Evolutionary conservation across 2,113 vertebrate species (phyloP), one percentile per base, ranked within the genome.

Genomic region (Oreamnos americanus): DNA sequence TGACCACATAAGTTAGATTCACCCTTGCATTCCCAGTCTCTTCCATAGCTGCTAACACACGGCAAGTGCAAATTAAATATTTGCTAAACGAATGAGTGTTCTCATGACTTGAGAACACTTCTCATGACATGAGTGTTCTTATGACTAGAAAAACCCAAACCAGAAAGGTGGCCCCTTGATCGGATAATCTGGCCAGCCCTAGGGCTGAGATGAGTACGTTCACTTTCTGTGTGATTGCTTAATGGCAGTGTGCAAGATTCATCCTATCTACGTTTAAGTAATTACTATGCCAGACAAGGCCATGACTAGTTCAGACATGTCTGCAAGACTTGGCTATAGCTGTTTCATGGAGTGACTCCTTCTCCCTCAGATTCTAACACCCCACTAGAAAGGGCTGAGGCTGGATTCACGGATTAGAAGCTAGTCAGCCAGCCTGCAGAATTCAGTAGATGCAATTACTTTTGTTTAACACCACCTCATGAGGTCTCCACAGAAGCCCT

Each of bases 81-180:
- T 55, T 89, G 30, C n/a, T 91, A 53, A 96, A 85, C 95, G 79
- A 95, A 91, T 87, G 76, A 85, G 28, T 62, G 16, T 17, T 89
- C 45, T 96, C 88, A 79, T n/a, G n/a, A n/a, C n/a, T n/a, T n/a
- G n/a, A n/a, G n/a, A n/a, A n/a, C n/a, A n/a, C n/a, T n/a, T n/a
- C n/a, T n/a, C n/a, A n/a, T n/a, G n/a, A n/a, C n/a, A n/a, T n/a
- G n/a, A n/a, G n/a, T n/a, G n/a, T n/a, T n/a, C 39, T 91, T 94
- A 93, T 43, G 83, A 96, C 67, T 83, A 91, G 60, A 92, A 90
- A 92, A 96, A 92, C 49, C 81, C 76, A 87, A 96, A 91, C 55
- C 71, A 96, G 83, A 97, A 97, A 95, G 60, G 78, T 58, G 55
- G 84, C 67, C 49, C 47, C 64, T 95, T 94, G 57, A 96, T 95